A percentile compares a stretch with the other conserved stretches of the same genome.
These are phyloP conservation scores for Heterodera filipjevi DNA, from an alignment of 2,888 invertebrate genomes.

Conservation along the genomic window DNA sequence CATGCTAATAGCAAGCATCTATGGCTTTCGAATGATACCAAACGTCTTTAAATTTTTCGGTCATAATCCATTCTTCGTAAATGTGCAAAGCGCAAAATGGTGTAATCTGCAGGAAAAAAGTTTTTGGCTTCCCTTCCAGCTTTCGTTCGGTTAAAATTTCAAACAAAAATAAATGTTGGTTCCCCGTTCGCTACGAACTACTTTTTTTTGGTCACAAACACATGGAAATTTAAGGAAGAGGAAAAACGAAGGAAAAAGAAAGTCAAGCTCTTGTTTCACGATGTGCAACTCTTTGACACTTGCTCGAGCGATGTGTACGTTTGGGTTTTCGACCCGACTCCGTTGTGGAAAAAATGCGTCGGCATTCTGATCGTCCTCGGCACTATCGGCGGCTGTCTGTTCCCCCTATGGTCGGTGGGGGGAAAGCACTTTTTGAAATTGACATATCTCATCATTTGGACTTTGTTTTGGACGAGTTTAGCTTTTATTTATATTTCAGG, in stretches of 20 bases:
- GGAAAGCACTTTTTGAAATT: background rate
- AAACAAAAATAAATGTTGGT: too few relatives aligned
- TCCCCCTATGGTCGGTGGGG: conserved; percentile 82
- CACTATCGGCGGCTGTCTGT: conserved; percentile 91
- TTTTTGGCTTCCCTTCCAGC: too few relatives aligned
- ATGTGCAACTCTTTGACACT: conserved; percentile 81
- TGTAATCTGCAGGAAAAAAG: too few relatives aligned
- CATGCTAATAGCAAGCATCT: too few relatives aligned
- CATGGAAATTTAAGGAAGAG: conserved; percentile 49
- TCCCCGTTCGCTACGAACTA: too few relatives aligned
- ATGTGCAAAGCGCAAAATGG: too few relatives aligned
- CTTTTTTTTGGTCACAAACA: background rate
- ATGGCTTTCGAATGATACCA: too few relatives aligned
- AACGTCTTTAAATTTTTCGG: too few relatives aligned
- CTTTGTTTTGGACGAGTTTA: too few relatives aligned
- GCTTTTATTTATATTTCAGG: conserved; percentile 14
- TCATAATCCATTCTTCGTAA: too few relatives aligned
- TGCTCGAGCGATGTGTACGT: conserved; percentile 78
- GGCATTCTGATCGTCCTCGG: conserved; percentile 77
- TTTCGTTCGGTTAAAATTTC: too few relatives aligned
- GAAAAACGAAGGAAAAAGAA: conserved; percentile 71
- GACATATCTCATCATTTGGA: too few relatives aligned
- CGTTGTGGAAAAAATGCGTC: conserved; percentile 68
- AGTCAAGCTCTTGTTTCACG: conserved; percentile 94
- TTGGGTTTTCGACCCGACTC: conserved; percentile 70